These are phyloP conservation scores for Quadroppia sp. DNA, from an alignment of 2,888 invertebrate species.

Conservation along the genomic window DNA sequence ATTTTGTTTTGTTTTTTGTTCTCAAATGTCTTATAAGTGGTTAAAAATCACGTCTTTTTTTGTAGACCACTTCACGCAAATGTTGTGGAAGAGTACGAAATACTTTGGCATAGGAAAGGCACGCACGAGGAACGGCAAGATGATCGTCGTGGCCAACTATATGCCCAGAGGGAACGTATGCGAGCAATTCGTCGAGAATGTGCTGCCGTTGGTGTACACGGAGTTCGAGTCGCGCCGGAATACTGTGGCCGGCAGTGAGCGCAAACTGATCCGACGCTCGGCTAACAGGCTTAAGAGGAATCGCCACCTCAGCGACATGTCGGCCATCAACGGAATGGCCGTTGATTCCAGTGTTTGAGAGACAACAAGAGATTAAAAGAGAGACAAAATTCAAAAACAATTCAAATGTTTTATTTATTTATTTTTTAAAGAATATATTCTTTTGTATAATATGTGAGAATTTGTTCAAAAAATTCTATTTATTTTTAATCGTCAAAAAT, in stretches of 20 bases:
- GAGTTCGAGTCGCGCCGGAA: not conserved
- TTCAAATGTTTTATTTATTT: too few species aligned
- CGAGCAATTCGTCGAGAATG: slow-evolving; percentile 52
- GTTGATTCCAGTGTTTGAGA: not conserved
- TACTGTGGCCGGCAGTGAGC: not conserved
- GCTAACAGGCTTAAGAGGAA: not conserved
- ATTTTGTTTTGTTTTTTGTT: too few species aligned
- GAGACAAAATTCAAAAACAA: too few species aligned
- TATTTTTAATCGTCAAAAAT: too few species aligned
- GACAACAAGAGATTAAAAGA: too few species aligned
- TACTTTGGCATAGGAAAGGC: slow-evolving; percentile 54
- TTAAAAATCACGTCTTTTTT: not conserved
- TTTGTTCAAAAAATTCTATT: too few species aligned
- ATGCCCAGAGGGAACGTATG: slow-evolving; percentile 53
- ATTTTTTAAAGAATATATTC: too few species aligned
- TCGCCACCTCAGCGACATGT: not conserved
- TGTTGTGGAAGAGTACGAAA: slow-evolving; percentile 53
- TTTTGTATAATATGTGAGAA: too few species aligned
- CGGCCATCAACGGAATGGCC: not conserved
- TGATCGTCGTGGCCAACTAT: slow-evolving; percentile 54
- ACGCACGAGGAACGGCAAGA: slow-evolving; percentile 51
- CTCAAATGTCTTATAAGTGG: not conserved
- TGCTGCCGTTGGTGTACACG: slow-evolving; percentile 47
- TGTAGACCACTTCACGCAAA: slow-evolving; percentile 54
- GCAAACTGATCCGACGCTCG: not conserved